These are phyloP conservation scores for Ptychadena robeensis DNA, from an alignment of 2,797 vertebrate genomes.

Conservation along the genomic window DNA sequence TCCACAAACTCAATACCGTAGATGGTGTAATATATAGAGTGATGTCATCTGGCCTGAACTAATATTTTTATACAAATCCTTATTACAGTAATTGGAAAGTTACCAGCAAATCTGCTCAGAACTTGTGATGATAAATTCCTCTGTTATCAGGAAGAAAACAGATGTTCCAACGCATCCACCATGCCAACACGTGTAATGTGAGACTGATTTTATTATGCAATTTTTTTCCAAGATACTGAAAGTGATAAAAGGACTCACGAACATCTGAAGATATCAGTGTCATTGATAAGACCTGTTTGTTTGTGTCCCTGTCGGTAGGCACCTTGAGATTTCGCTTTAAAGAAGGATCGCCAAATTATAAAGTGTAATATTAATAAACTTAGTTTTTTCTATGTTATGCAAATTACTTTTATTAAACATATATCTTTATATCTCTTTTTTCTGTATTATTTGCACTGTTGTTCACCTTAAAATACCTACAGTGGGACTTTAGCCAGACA, in stretches of 20 bases:
- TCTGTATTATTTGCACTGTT: too few species aligned
- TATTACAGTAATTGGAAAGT: slow-evolving; percentile 28
- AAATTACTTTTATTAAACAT: too few species aligned
- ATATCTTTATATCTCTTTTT: too few species aligned
- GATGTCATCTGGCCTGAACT: neutral
- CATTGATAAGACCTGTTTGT: neutral
- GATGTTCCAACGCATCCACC: slow-evolving; percentile 2
- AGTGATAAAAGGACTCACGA: slow-evolving; percentile 1
- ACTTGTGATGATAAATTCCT: slow-evolving; percentile 25
- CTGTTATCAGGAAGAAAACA: slow-evolving; percentile 43
- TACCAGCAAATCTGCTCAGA: slow-evolving; percentile 7
- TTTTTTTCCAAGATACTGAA: slow-evolving; percentile 11
- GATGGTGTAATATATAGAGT: neutral
- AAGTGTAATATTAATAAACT: too few species aligned
- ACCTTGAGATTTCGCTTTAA: neutral
- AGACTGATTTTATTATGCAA: slow-evolving; percentile 26
- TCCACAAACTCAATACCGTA: neutral
- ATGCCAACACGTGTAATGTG: neutral
- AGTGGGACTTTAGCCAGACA: too few species aligned
- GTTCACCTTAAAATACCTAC: too few species aligned
- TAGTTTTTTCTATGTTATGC: neutral
- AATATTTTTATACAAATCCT: slow-evolving; percentile 23
- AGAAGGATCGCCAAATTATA: neutral
- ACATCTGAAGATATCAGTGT: slow-evolving; percentile 1
- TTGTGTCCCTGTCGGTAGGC: neutral